Percentiles rank a stretch among this genome's conserved stretches.
Conservation (phyloP, 2,888 invertebrate species). For the Celastrina argiolus region DNA sequence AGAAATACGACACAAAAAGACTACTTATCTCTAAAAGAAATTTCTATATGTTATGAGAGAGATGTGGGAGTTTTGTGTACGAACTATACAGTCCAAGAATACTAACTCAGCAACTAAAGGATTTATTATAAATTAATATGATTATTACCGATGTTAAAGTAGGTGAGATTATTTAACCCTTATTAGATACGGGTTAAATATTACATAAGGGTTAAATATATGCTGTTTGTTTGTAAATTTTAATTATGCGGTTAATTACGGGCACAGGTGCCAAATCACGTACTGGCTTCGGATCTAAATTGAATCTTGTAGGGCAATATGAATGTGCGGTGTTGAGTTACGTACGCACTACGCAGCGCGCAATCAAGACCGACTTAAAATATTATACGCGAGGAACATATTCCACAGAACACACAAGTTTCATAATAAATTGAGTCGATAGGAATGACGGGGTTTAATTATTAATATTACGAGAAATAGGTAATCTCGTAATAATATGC, state of each 20-base stretch:
- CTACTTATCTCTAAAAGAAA: no score
- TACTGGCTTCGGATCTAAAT: constrained; percentile 55
- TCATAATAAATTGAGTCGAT: no score
- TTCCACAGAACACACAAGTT: no score
- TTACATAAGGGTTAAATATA: neutral
- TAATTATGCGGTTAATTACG: constrained; percentile 16
- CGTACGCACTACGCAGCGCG: neutral
- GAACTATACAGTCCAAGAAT: neutral
- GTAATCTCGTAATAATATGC: no score
- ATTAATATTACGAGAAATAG: no score
- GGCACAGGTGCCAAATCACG: constrained; percentile 56
- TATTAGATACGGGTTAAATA: neutral
- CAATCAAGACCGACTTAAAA: no score
- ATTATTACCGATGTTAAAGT: neutral
- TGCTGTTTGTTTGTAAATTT: neutral
- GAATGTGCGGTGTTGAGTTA: constrained; percentile 36
- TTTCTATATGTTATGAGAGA: no score
- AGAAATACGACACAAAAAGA: no score
- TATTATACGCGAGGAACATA: no score
- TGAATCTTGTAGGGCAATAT: constrained; percentile 57
- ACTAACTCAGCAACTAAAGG: neutral
- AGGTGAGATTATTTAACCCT: neutral
- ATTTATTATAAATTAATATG: neutral
- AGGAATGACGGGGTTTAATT: no score
- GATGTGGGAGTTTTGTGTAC: no score